Percentiles rank a stretch among this genome's conserved stretches.
These are phyloP conservation scores for Lepisosteus osseus DNA, from an alignment of 2,113 vertebrate species.

Conservation along the genomic window DNA sequence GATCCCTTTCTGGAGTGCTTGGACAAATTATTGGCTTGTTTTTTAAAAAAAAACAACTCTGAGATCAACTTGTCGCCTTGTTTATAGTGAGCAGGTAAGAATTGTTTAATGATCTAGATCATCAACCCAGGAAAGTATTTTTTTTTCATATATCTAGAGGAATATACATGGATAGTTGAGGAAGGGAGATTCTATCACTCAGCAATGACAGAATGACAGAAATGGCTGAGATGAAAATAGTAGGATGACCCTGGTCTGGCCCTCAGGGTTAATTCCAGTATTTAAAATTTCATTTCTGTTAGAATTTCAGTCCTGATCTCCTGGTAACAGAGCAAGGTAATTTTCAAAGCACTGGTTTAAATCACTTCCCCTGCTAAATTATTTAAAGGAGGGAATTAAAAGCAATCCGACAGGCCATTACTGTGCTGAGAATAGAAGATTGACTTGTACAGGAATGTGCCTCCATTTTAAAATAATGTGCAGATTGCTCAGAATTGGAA, in stretches of 20 bases:
- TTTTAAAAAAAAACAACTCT: no score
- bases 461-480: slow-evolving; percentile 14
- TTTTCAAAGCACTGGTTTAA: slow-evolving; percentile 14
- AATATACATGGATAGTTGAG: neutral
- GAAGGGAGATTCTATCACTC: neutral
- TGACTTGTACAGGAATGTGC: slow-evolving; percentile 16
- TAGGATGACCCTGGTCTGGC: neutral
- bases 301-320: neutral
- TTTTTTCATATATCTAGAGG: neutral
- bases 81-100: no score
- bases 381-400: slow-evolving; percentile 22
- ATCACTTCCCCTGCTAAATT: slow-evolving; percentile 19
- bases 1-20: no score
- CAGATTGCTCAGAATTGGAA: neutral
- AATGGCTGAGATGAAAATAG: neutral
- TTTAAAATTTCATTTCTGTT: slow-evolving; percentile 7
- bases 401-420: slow-evolving; percentile 18
- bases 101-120: neutral
- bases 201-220: neutral
- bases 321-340: slow-evolving; percentile 10
- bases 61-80: no score
- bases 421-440: slow-evolving; percentile 8
- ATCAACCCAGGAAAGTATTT: neutral
- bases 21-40: no score
- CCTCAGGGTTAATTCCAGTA: neutral